Evolutionary conservation across 2,888 invertebrate species (phyloP), one percentile per base, ranked within the genome.

Genomic region (Eulithis testata): DNA sequence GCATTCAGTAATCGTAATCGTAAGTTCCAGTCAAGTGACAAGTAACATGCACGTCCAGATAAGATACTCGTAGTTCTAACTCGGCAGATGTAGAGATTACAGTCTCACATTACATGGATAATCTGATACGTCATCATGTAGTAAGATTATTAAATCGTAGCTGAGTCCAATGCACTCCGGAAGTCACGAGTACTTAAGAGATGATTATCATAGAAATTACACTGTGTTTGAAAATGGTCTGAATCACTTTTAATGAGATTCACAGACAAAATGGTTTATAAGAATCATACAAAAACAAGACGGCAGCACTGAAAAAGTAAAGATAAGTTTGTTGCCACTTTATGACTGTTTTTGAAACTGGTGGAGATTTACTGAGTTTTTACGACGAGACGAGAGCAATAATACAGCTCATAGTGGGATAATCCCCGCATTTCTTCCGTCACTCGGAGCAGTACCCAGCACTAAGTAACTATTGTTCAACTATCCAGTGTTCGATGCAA

Each of bases 81-180:
- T 37, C 45, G 57, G 63, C 55, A 62, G 56, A 63, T 52, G 57
- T 40, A 37, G 52, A 63, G 63, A 63, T 63, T 63, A 58, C 52
- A 37, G 57, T 52, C 52, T 63, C 63, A 58, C 52, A 47, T 63
- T 63, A 63, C 63, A 63, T n/a, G 63, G 52, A 63, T 52, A 45
- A 63, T 57, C 57, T 37, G 63, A 63, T 52, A 57, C 57, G 63
- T 57, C 63, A 52, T 52, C 52, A 37, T 54, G 47, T 61, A 40
- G 52, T 45, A 49, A 52, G 40, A 47, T 53, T 63, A 63, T 53
- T 55, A 43, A 55, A 55, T 50, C 54, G 47, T 49, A 57, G 49
- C 31, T 9, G 57, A 45, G 62, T 51, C 52, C 62, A 51, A 63
- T 45, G 62, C 51, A 56, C 62, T 55, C n/a, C 58, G 44, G 55